phyloP scores from a whole-genome alignment of 2,113 vertebrate species.

The Lampris megalopsis region DNA sequence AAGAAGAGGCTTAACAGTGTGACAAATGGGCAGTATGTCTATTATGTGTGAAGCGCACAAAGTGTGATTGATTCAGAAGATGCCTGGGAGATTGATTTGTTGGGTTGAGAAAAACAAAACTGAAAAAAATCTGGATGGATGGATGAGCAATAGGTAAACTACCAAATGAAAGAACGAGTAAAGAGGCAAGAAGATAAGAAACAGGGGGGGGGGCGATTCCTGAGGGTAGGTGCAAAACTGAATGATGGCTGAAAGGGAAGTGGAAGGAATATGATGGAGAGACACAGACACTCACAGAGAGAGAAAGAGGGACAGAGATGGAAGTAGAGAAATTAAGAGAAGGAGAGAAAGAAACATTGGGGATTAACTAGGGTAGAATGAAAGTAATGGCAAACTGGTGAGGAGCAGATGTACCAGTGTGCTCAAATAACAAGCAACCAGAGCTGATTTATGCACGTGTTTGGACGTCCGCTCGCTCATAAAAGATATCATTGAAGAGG shows the following conservation, averaged over 20 bases:
- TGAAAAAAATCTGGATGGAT: slow-evolving; percentile 20
- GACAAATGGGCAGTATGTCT: slow-evolving; percentile 46
- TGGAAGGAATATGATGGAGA: background rate
- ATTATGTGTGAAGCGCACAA: slow-evolving; percentile 31
- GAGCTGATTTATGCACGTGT: slow-evolving; percentile 41
- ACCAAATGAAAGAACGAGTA: slow-evolving; percentile 6
- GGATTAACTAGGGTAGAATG: background rate
- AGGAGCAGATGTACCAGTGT: background rate
- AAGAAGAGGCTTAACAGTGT: slow-evolving; percentile 40
- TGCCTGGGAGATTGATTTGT: background rate
- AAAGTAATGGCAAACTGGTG: background rate
- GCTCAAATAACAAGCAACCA: slow-evolving; percentile 18
- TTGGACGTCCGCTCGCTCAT: slow-evolving; percentile 42
- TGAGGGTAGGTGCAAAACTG: slow-evolving; percentile 2
- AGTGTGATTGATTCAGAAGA: slow-evolving; percentile 18
- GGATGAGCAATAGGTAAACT: background rate
- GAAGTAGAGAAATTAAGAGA: background rate
- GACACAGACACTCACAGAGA: background rate
- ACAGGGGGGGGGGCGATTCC: background rate
- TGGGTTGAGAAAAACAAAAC: slow-evolving; percentile 4
- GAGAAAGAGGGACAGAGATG: background rate
- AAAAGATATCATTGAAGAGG: slow-evolving; percentile 26
- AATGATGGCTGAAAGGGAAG: slow-evolving; percentile 9
- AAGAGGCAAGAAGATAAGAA: background rate
- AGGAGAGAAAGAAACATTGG: background rate